Conservation (phyloP, 2,797 vertebrate species). For the Cichlasoma orientale region DNA sequence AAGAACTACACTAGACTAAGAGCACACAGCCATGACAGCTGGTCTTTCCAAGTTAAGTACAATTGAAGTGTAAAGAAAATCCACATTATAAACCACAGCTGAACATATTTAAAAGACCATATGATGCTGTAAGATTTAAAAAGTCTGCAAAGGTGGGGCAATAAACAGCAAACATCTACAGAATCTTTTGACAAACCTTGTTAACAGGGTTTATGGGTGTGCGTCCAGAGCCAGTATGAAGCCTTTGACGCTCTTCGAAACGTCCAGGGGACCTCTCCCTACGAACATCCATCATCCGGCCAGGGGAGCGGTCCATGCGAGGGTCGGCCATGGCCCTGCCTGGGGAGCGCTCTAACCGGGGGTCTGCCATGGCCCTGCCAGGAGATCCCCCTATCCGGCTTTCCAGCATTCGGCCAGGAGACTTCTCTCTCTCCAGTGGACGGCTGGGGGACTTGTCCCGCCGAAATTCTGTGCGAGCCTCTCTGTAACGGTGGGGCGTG, state of each 20-base stretch:
- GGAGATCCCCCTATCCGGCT: constrained; percentile 89
- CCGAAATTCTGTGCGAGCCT: constrained; percentile 93
- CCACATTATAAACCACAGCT: background rate
- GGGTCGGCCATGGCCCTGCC: constrained; percentile 90
- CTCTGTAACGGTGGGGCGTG: constrained; percentile 94
- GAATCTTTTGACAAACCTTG: constrained; percentile 82
- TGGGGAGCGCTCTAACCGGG: constrained; percentile 90
- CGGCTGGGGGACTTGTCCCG: constrained; percentile 93
- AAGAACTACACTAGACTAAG: background rate
- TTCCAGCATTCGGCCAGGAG: constrained; percentile 90
- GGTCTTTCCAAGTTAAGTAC: background rate
- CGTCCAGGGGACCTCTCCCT: constrained; percentile 93
- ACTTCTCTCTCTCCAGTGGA: constrained; percentile 94
- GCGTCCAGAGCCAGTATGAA: constrained; percentile 90
- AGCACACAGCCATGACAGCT: background rate
- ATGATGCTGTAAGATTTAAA: background rate
- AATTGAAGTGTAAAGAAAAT: background rate
- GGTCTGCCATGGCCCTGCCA: constrained; percentile 87
- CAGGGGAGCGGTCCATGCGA: constrained; percentile 85
- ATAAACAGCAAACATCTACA: background rate
- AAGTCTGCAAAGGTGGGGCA: background rate
- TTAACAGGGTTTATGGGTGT: constrained; percentile 93
- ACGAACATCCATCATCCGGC: constrained; percentile 88
- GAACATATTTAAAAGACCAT: background rate
- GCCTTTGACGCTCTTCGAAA: constrained; percentile 91